Percentiles rank a stretch among this genome's conserved stretches.
Evolutionary conservation across 2,888 invertebrate species (phyloP).

Genomic region (Mesoligia furuncula): DNA sequence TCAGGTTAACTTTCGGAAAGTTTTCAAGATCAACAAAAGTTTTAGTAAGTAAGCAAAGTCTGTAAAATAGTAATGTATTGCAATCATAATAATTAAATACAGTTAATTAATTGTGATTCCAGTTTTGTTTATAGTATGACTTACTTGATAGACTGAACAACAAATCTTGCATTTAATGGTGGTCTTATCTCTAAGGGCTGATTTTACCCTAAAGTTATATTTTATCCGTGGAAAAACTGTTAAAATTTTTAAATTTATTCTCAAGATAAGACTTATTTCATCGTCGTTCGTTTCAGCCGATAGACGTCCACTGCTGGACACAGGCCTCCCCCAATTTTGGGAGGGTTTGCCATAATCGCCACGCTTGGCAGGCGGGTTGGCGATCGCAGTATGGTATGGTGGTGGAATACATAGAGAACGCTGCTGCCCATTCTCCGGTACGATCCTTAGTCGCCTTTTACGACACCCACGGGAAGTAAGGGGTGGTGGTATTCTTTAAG

Average conservation of each 20-base stretch:
- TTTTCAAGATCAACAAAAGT: constrained; percentile 11
- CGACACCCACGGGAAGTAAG: no score
- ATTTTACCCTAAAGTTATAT: not conserved
- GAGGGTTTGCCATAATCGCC: no score
- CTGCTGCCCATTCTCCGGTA: no score
- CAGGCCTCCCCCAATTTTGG: no score
- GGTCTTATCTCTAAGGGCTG: not conserved
- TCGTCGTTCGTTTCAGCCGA: no score
- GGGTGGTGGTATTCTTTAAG: no score
- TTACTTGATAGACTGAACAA: not conserved
- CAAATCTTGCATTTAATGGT: not conserved
- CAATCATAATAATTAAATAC: not conserved
- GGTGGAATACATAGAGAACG: no score
- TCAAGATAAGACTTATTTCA: not conserved
- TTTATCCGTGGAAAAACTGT: not conserved
- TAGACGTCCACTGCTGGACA: no score
- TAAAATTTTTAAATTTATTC: not conserved
- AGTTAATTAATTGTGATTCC: not conserved
- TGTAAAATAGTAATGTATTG: constrained; percentile 3
- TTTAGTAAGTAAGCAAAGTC: constrained; percentile 3
- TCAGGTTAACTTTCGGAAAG: not conserved
- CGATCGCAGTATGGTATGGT: no score
- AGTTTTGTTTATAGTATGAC: not conserved
- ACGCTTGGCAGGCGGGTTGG: no score
- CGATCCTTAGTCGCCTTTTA: no score